Evolutionary conservation across 2,797 vertebrate species (phyloP).

Genomic region (Gambelia wislizenii): DNA sequence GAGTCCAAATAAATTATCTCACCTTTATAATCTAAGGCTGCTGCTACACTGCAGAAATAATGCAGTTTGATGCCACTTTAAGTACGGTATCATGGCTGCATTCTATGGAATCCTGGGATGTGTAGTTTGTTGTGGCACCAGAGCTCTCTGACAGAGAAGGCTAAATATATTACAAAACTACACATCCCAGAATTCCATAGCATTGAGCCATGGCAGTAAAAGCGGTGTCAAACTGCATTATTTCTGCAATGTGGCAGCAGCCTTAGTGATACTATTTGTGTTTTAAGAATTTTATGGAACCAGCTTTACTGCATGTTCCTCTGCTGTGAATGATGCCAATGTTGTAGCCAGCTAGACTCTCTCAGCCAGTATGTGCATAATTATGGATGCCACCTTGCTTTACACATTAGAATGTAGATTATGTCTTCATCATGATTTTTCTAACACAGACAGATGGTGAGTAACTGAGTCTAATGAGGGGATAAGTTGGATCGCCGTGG

Average conservation of each 20-base stretch:
- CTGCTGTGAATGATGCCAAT: constrained; percentile 20
- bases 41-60: no score
- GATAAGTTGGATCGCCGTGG: constrained; percentile 57
- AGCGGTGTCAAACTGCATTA: no score
- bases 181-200: no score
- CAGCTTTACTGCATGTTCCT: background rate
- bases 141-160: no score
- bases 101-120: no score
- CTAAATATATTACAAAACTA: no score
- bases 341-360: constrained; percentile 54
- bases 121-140: no score
- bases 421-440: constrained; percentile 35
- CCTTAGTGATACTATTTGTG: background rate
- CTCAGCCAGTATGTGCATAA: constrained; percentile 28
- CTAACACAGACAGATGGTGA: constrained; percentile 57
- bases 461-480: constrained; percentile 62
- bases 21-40: background rate
- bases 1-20: background rate
- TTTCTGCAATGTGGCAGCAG: no score
- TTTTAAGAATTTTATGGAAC: background rate
- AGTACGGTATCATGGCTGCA: no score
- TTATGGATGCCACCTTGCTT: constrained; percentile 37
- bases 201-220: no score
- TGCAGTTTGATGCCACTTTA: no score
- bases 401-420: constrained; percentile 43